phyloP scores from a whole-genome alignment of 1,140 invertebrate genomes.

The Drosophila pachea region DNA sequence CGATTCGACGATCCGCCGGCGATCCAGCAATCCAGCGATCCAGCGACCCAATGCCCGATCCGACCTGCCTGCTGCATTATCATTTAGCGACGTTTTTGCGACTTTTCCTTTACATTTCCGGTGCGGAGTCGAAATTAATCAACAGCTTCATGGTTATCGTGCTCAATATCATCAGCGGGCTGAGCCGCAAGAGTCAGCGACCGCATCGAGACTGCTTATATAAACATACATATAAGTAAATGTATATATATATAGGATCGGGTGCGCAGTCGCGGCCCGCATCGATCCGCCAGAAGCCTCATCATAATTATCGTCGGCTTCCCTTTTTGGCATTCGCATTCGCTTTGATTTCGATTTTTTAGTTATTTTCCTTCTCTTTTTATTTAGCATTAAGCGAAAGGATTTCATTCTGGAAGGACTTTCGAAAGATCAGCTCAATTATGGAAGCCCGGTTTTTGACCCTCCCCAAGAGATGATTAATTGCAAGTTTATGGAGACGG shows the following conservation, averaged over 20 bases:
- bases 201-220: conserved; percentile 42
- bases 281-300: conserved; percentile 33
- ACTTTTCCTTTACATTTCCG: conserved; percentile 66
- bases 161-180: conserved; percentile 35
- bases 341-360: conserved; percentile 13
- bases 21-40: conserved; percentile 19
- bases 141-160: conserved; percentile 64
- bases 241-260: background rate
- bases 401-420: conserved; percentile 53
- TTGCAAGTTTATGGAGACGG: too few relatives aligned
- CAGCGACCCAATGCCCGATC: conserved; percentile 23
- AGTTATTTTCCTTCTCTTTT: conserved; percentile 14
- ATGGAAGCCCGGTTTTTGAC: conserved; percentile 27
- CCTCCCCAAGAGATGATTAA: too few relatives aligned
- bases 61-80: conserved; percentile 53
- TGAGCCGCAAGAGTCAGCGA: conserved; percentile 46
- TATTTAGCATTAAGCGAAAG: conserved; percentile 20
- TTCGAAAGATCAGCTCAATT: conserved; percentile 50
- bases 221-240: background rate
- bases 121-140: conserved; percentile 68
- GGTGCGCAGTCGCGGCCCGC: conserved; percentile 2
- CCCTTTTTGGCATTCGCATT: conserved; percentile 11
- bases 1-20: conserved; percentile 19
- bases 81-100: conserved; percentile 68
- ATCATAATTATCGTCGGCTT: conserved; percentile 66